phyloP scores from a whole-genome alignment of 2,888 invertebrate genomes.

The Tetragonisca angustula region DNA sequence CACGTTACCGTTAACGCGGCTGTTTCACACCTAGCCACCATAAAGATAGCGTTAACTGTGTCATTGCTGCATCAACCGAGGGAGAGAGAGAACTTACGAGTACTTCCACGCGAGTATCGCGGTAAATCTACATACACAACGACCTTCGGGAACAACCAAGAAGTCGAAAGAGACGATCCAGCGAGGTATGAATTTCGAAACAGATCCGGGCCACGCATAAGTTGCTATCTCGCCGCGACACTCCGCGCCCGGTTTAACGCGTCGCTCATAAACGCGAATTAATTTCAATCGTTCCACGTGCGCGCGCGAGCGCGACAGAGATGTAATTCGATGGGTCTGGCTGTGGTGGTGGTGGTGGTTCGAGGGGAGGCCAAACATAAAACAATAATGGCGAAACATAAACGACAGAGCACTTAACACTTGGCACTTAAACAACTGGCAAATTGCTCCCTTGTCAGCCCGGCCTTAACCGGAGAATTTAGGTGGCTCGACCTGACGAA shows the following conservation, averaged over 20 bases:
- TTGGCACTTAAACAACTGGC: slow-evolving; percentile 84
- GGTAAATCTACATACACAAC: not conserved
- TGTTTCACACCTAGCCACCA: not conserved
- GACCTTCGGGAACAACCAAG: slow-evolving; percentile 10
- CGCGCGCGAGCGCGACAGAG: slow-evolving; percentile 54
- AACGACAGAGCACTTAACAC: slow-evolving; percentile 84
- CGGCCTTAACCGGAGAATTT: slow-evolving; percentile 80
- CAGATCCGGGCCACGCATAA: slow-evolving; percentile 65
- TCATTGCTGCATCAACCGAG: not conserved
- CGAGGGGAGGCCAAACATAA: slow-evolving; percentile 80
- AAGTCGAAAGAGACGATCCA: slow-evolving; percentile 39
- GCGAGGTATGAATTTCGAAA: slow-evolving; percentile 67
- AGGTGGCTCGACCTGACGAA: slow-evolving; percentile 77
- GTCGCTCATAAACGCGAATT: slow-evolving; percentile 81
- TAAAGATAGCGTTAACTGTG: slow-evolving; percentile 28
- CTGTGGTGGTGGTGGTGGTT: slow-evolving; percentile 23
- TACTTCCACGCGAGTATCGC: not conserved
- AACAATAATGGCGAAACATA: slow-evolving; percentile 84
- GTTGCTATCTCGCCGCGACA: slow-evolving; percentile 76
- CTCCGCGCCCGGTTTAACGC: slow-evolving; percentile 74
- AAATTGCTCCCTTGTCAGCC: slow-evolving; percentile 84
- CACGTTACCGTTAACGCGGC: not conserved
- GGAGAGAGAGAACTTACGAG: not conserved
- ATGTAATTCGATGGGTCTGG: slow-evolving; percentile 36
- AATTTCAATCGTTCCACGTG: slow-evolving; percentile 82